A percentile compares a stretch with the other conserved stretches of the same genome.
Conservation (phyloP, 2,888 invertebrate species). For the Epistrophe grossulariae region DNA sequence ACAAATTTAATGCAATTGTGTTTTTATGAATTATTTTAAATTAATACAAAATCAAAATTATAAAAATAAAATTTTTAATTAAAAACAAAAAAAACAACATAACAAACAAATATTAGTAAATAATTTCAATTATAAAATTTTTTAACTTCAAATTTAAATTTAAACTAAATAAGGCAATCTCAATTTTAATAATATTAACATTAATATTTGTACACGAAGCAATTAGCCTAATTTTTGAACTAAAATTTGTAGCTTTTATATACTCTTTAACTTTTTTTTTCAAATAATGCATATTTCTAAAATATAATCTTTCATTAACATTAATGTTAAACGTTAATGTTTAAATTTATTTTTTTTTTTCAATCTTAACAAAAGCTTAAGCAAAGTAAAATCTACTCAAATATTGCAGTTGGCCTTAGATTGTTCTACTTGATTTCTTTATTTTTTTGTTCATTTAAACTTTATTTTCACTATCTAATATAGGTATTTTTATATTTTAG, state of each 20-base stretch:
- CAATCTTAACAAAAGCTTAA: slow-evolving; percentile 67
- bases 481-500: slow-evolving; percentile 53
- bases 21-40: background rate
- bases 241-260: slow-evolving; percentile 58
- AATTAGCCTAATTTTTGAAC: slow-evolving; percentile 61
- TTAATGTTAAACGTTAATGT: slow-evolving; percentile 25
- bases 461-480: slow-evolving; percentile 58
- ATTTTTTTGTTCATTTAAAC: slow-evolving; percentile 26
- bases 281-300: slow-evolving; percentile 48
- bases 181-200: slow-evolving; percentile 31
- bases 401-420: slow-evolving; percentile 63
- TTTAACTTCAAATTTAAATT: slow-evolving; percentile 41
- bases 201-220: slow-evolving; percentile 53
- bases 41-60: background rate
- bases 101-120: background rate
- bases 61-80: background rate
- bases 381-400: slow-evolving; percentile 74
- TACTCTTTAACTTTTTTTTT: slow-evolving; percentile 45
- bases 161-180: slow-evolving; percentile 58
- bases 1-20: background rate
- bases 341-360: slow-evolving; percentile 21
- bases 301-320: slow-evolving; percentile 48
- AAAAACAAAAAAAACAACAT: slow-evolving; percentile 1
- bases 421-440: slow-evolving; percentile 30
- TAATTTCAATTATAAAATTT: slow-evolving; percentile 29